Base-by-base conservation (phyloP, 2,113 vertebrate genomes). In the Apteryx mantelli region DNA sequence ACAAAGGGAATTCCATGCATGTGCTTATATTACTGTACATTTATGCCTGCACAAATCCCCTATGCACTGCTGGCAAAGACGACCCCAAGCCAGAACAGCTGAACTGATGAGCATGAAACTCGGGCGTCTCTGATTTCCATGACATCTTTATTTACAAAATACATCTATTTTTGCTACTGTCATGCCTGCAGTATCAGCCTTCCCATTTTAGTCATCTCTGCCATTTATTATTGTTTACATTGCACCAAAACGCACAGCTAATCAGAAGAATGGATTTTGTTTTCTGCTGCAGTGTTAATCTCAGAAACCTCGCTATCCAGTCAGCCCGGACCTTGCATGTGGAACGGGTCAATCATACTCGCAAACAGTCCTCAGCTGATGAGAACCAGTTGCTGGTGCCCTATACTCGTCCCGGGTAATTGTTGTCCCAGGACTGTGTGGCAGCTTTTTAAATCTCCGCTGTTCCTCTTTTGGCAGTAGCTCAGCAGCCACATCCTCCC, bases 131-230 rank as follows among this genome's bases (percentile, higher is more conserved):
- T 85, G 25, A 88, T 95, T 97, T 96, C 95, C 91, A 91, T 76
- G 53, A 90, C 81, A 79, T 84, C 91, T 93, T 93, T 94, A 94
- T 93, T 95, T 95, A 89, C 93, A 95, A 95, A 93, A 92, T 73
- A 83, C 2, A 19, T 75, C 95, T 95, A 89, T 91, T 89, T 88
- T 86, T 86, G 88, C 83, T 75, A 42, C 85, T n/a, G 83, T 56
- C 52, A 50, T 25, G 71, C 89, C 89, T 8, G 17, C 74, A 94
- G 92, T 83, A 85, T 55, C 78, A 95, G 70, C 46, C 75, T 88
- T 86, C 88, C 86, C 81, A 66, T 89, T 94, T 91, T 56, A 88
- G 89, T 82, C 87, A 77, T 76, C 71, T 58, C 36, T 15, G 55
- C 50, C 76, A 63, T 92, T 88, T 77, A 81, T 80, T 90, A 36